Evolutionary conservation across 2,888 invertebrate genomes (phyloP), one percentile per base, ranked within the genome.

Genomic region (Halocaridina rubra): DNA sequence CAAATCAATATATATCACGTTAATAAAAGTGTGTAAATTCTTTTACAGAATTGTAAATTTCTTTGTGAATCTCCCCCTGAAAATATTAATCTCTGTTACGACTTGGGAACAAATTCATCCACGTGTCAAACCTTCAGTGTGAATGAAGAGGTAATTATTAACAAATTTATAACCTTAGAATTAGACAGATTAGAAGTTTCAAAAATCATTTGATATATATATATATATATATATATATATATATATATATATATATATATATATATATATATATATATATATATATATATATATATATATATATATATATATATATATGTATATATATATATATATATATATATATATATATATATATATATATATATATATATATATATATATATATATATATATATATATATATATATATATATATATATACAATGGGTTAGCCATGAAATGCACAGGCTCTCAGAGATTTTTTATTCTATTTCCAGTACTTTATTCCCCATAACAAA

Each of bases 181-280:
- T 46, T 46, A 13, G 13, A 10, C 10, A 46, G 13, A 46, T 46
- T 46, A 46, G 8, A 8, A 46, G 46, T 10, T 8, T 46, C 59
- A 59, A 7, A 10, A 72, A 33, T 33, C 0, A 16, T 5, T 59
- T 19, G n/a, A 30, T 33, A 61, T 78, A 64, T 64, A 78, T 77
- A 78, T 30, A 69, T 29, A 69, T 32, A 88, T 29, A 61, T 71
- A 67, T 78, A 29, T 3, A 46, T 80, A 22, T 89, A 90, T 71
- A 46, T 71, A 71, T 32, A n/a, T n/a, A n/a, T n/a, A n/a, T n/a
- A n/a, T n/a, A n/a, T n/a, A n/a, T n/a, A n/a, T n/a, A n/a, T n/a
- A n/a, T n/a, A n/a, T n/a, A n/a, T n/a, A n/a, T n/a, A n/a, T n/a
- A n/a, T n/a, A n/a, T n/a, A n/a, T n/a, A n/a, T n/a, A n/a, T n/a